A percentile compares a stretch with the other conserved stretches of the same genome.
Evolutionary conservation across 2,888 invertebrate genomes (phyloP).

Genomic region (Dromius quadrimaculatus): DNA sequence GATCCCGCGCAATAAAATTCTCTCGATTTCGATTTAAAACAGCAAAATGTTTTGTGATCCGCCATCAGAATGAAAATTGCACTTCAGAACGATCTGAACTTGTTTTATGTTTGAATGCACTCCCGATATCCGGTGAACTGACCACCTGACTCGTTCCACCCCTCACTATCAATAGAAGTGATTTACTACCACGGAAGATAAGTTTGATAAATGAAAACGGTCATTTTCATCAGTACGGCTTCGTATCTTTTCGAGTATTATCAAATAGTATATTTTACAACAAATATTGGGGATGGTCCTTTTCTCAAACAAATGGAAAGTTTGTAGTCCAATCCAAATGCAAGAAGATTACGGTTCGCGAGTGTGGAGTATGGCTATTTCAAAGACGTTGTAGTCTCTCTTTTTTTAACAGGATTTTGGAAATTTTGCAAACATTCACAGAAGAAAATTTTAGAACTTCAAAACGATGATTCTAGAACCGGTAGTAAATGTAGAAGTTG

Average conservation of each 20-base stretch:
- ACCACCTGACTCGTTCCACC: background rate
- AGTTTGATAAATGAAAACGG: slow-evolving; percentile 46
- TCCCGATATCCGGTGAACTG: slow-evolving; percentile 39
- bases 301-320: no score
- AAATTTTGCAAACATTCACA: no score
- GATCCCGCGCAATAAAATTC: background rate
- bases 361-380: no score
- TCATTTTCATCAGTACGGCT: slow-evolving; percentile 30
- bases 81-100: background rate
- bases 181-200: slow-evolving; percentile 12
- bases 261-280: no score
- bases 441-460: no score
- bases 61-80: slow-evolving; percentile 20
- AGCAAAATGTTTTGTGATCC: slow-evolving; percentile 30
- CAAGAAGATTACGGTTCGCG: no score
- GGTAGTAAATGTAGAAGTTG: no score
- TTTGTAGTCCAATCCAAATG: no score
- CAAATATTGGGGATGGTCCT: no score
- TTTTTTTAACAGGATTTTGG: no score
- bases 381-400: no score
- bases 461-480: no score
- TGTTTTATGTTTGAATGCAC: slow-evolving; percentile 38
- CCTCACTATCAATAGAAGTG: background rate
- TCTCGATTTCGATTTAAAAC: slow-evolving; percentile 5
- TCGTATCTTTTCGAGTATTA: background rate